Conservation (phyloP, 2,888 invertebrate genomes). For the Merodon equestris region DNA sequence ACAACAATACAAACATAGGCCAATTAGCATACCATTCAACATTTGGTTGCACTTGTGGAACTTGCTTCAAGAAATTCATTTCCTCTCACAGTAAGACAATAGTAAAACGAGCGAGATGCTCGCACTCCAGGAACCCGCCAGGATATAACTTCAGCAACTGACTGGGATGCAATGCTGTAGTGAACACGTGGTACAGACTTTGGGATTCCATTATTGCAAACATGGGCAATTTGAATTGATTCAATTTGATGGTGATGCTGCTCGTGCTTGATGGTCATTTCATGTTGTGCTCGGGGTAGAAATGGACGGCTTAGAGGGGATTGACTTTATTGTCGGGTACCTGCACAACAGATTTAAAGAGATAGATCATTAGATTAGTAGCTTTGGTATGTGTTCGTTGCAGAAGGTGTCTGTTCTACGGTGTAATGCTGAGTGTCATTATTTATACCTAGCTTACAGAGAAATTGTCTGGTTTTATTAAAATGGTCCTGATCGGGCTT, state of each 20-base stretch:
- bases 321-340: no score
- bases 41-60: slow-evolving; percentile 3
- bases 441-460: no score
- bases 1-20: slow-evolving; percentile 23
- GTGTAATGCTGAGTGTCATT: no score
- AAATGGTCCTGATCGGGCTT: no score
- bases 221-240: slow-evolving; percentile 28
- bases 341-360: no score
- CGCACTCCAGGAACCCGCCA: slow-evolving; percentile 8
- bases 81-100: slow-evolving; percentile 1
- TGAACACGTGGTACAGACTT: no score
- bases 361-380: no score
- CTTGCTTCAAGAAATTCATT: slow-evolving; percentile 18
- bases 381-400: no score
- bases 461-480: no score
- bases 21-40: slow-evolving; percentile 45
- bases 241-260: slow-evolving; percentile 22
- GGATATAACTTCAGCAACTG: slow-evolving; percentile 28
- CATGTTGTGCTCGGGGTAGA: no score
- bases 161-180: slow-evolving; percentile 2
- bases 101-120: background rate
- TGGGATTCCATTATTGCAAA: slow-evolving; percentile 9
- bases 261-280: background rate
- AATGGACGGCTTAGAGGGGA: no score
- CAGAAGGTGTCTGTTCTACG: no score